Evolutionary conservation across 2,888 invertebrate species (phyloP).

Genomic region (Pristionchus entomophagus): DNA sequence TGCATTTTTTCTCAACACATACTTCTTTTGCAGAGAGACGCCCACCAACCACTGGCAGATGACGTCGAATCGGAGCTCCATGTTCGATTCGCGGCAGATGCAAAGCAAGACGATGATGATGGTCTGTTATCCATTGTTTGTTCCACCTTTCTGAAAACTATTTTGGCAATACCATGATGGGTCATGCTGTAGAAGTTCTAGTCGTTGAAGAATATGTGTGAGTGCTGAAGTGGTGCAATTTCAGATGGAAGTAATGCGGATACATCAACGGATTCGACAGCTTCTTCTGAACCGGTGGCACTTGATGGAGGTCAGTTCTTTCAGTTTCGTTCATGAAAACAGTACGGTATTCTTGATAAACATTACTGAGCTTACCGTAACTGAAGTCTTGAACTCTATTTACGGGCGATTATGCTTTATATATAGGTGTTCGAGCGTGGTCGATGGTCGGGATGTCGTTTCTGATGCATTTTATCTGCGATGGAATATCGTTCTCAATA

Average conservation of each 20-base stretch:
- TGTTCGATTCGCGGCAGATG: constrained; percentile 4
- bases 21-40: neutral
- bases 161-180: no score
- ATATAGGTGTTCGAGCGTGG: constrained; percentile 82
- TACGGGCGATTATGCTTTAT: no score
- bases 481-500: constrained; percentile 92
- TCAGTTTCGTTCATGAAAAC: no score
- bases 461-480: constrained; percentile 90
- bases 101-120: neutral
- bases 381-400: no score
- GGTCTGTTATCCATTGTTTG: no score
- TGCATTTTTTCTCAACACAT: no score
- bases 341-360: no score
- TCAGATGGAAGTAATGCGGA: neutral
- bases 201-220: no score
- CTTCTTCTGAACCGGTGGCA: neutral
- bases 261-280: neutral
- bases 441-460: constrained; percentile 91
- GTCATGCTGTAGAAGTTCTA: no score
- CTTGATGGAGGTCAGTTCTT: constrained; percentile 34
- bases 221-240: no score
- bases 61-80: constrained; percentile 8
- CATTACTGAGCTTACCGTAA: no score
- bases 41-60: neutral
- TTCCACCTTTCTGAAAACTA: no score